Evolutionary conservation across 2,113 vertebrate species (phyloP).

Genomic region (Antigone vipio): DNA sequence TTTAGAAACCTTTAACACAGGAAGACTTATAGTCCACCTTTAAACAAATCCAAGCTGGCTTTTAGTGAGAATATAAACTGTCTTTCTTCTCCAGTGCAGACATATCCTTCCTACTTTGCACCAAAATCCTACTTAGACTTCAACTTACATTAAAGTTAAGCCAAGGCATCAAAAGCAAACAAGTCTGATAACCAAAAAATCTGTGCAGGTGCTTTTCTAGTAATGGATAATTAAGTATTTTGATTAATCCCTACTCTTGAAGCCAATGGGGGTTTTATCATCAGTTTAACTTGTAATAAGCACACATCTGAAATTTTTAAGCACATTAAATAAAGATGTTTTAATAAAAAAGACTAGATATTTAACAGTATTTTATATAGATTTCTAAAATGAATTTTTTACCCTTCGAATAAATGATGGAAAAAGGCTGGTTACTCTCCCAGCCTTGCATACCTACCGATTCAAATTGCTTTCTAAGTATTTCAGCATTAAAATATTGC

Average conservation of each 20-base stretch:
- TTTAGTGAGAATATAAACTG: not conserved
- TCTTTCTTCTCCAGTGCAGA: not conserved
- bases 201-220: not conserved
- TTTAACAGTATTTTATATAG: not conserved
- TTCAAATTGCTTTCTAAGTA: not conserved
- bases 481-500: not conserved
- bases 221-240: not conserved
- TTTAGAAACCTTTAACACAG: not conserved
- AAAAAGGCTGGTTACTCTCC: not conserved
- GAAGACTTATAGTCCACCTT: not conserved
- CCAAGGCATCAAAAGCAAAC: not conserved
- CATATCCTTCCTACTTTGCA: not conserved
- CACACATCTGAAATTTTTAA: not conserved
- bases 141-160: not conserved
- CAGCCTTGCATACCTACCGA: not conserved
- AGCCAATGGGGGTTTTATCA: not conserved
- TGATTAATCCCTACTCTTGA: not conserved
- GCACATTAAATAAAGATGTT: not conserved
- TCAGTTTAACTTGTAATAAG: not conserved
- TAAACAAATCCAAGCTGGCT: not conserved
- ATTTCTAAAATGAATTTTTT: not conserved
- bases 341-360: not conserved
- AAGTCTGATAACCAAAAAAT: not conserved
- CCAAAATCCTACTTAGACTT: not conserved
- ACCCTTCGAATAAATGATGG: not conserved